Evolutionary conservation across 2,888 invertebrate genomes (phyloP).

Genomic region (Caenorhabditis zanzibari): DNA sequence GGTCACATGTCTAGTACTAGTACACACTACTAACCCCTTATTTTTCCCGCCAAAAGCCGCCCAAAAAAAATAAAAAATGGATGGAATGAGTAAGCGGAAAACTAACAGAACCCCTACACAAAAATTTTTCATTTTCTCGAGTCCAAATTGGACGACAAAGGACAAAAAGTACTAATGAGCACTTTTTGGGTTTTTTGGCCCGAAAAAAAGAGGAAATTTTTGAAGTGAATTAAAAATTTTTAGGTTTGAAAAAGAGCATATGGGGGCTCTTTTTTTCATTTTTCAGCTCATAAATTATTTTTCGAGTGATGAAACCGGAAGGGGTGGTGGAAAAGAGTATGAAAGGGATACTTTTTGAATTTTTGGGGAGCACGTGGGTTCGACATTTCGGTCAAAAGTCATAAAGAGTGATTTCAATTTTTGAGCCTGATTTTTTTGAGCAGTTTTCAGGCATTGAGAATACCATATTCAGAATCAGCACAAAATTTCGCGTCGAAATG

Average conservation of each 20-base stretch:
- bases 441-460: too few relatives aligned
- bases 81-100: slow-evolving; percentile 34
- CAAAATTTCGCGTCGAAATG: too few relatives aligned
- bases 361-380: too few relatives aligned
- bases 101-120: not conserved
- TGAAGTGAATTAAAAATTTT: not conserved
- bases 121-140: not conserved
- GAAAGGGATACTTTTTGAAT: slow-evolving; percentile 18
- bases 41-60: not conserved
- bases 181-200: not conserved
- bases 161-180: slow-evolving; percentile 22
- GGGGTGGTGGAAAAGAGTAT: not conserved
- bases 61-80: slow-evolving; percentile 44
- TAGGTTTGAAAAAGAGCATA: not conserved
- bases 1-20: not conserved
- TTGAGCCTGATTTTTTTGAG: too few relatives aligned
- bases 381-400: not conserved
- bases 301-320: not conserved
- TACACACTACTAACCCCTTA: not conserved
- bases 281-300: slow-evolving; percentile 33
- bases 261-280: not conserved
- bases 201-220: not conserved
- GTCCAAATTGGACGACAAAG: slow-evolving; percentile 14
- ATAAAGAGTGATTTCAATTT: too few relatives aligned
- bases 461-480: too few relatives aligned